These are phyloP conservation scores for Halyomorpha halys DNA, from an alignment of 1,140 invertebrate genomes.

Conservation along the genomic window DNA sequence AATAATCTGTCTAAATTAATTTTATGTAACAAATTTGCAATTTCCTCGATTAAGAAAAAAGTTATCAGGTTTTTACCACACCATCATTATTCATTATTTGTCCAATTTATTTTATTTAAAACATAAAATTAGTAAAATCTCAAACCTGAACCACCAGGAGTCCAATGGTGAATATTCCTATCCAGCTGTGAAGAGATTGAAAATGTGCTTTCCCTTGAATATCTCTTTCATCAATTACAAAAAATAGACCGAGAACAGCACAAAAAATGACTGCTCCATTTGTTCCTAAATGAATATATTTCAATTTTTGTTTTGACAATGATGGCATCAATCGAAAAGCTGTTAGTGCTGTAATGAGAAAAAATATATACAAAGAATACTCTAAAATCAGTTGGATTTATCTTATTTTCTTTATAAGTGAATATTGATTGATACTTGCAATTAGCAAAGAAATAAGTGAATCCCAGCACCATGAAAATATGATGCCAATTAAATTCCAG, in stretches of 20 bases:
- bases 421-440: background rate
- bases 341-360: slow-evolving; percentile 51
- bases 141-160: slow-evolving; percentile 63
- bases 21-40: no score
- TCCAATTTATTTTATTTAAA: no score
- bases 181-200: slow-evolving; percentile 75
- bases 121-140: background rate
- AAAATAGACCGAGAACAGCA: slow-evolving; percentile 56
- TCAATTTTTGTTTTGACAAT: slow-evolving; percentile 60
- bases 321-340: slow-evolving; percentile 69
- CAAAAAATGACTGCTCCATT: slow-evolving; percentile 41
- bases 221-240: slow-evolving; percentile 28
- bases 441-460: slow-evolving; percentile 13
- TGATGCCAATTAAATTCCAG: slow-evolving; percentile 18
- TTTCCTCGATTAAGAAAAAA: no score
- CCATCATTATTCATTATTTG: no score
- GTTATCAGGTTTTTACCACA: no score
- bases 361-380: slow-evolving; percentile 22
- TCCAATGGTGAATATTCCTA: slow-evolving; percentile 63
- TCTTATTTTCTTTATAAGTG: background rate
- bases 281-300: slow-evolving; percentile 60
- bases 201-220: slow-evolving; percentile 52
- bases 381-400: background rate
- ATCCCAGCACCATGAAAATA: slow-evolving; percentile 16
- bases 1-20: no score